Conservation (phyloP, 2,113 vertebrate species). For the Thunnus thynnus region DNA sequence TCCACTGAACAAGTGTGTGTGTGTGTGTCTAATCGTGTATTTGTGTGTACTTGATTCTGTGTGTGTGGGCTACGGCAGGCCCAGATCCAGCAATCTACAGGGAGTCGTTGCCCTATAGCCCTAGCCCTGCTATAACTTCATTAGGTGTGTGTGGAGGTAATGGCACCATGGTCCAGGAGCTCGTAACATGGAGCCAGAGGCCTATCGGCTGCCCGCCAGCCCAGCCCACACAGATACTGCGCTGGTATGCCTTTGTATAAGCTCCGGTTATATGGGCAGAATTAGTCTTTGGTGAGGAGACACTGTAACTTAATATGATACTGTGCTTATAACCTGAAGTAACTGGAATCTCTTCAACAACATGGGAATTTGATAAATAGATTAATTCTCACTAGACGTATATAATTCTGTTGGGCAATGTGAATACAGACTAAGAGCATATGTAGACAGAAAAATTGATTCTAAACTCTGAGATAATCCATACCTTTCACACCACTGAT, state of each 20-base stretch:
- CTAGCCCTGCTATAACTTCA: conserved; percentile 78
- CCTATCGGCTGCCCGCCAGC: conserved; percentile 62
- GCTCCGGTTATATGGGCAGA: conserved; percentile 35
- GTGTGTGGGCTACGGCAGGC: conserved; percentile 70
- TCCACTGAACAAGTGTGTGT: conserved; percentile 16
- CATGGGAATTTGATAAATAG: conserved; percentile 49
- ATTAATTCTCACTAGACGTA: conserved; percentile 43
- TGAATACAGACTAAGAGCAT: conserved; percentile 56
- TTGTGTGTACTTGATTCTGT: conserved; percentile 41
- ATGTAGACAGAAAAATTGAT: conserved; percentile 64
- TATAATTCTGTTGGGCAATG: conserved; percentile 42
- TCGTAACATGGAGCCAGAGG: conserved; percentile 80
- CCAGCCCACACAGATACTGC: conserved; percentile 75
- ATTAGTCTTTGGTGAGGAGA: conserved; percentile 43
- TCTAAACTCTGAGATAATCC: conserved; percentile 60
- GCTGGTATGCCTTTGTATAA: conserved; percentile 50
- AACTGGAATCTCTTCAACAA: conserved; percentile 45
- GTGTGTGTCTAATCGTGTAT: background rate
- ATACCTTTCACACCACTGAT: conserved; percentile 77
- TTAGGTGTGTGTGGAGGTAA: conserved; percentile 81
- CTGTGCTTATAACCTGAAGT: conserved; percentile 41
- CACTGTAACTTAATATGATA: conserved; percentile 46
- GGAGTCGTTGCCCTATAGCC: conserved; percentile 78
- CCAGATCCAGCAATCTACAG: conserved; percentile 70
- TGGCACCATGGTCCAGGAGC: conserved; percentile 76